Base-by-base conservation (phyloP, 2,797 vertebrate species). In the Urosaurus nigricauda region DNA sequence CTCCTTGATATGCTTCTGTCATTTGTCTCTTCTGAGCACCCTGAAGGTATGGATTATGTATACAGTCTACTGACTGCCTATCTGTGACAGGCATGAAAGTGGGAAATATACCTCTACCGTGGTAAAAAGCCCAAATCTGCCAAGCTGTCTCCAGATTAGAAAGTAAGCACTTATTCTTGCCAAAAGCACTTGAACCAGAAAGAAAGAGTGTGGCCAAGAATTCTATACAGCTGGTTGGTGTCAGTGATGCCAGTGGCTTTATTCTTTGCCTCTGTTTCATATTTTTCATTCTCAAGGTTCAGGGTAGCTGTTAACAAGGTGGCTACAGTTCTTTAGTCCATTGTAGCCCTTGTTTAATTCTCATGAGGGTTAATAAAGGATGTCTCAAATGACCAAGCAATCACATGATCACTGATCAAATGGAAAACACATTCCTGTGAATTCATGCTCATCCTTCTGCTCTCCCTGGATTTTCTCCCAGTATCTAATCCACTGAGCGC, bases 101-200 rank as follows among this genome's bases (percentile, higher is more conserved):
- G 13, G 19, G 47, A 75, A 73, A 58, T 16, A 40, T 32, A 37
- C 5, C 17, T 5, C 35, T 37, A 32, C 26, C 21, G 35, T 32
- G 26, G 29, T 32, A 58, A 80, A 82, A 74, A 9, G 13, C 40
- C 58, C 43, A 65, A 26, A 26, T 56, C 35, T n/a, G 74, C 29
- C 74, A 35, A 37, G 63, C 13, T 35, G 13, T 78, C 74, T 79
- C 51, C 63, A 43, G 56, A 79, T 78, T 40, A 84, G n/a, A 56
- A n/a, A 68, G 47, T 79, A 32, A 79, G 32, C 60, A 53, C 19
- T 79, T 63, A 65, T 68, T 65, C n/a, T 53, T 79, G 60, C 74
- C 82, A 88, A 88, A 70, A 79, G 35, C 51, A 56, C 32, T 37
- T 79, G 83, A 84, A 84, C 47, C 81, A 88, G 70, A 78, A 84